Percentiles rank a stretch among this genome's conserved stretches.
These are phyloP conservation scores for Pheosia gnoma DNA, from an alignment of 2,888 invertebrate species.

Conservation along the genomic window DNA sequence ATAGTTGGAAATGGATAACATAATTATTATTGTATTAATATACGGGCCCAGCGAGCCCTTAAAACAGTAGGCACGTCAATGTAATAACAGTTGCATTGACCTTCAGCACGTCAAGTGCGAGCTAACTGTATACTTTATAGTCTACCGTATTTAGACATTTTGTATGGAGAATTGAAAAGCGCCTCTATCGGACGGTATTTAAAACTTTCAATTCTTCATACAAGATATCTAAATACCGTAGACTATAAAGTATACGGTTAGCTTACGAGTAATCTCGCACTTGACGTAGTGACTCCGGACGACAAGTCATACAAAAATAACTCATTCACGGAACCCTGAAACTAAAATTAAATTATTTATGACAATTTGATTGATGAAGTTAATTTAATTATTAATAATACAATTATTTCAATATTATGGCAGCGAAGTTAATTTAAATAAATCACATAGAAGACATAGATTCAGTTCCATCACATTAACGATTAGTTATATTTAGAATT, in stretches of 20 bases:
- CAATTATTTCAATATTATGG: constrained; percentile 43
- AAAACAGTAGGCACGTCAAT: too few relatives aligned
- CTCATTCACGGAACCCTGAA: constrained; percentile 37
- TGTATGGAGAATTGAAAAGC: too few relatives aligned
- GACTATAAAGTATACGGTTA: background rate
- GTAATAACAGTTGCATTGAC: too few relatives aligned
- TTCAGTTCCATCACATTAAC: constrained; percentile 58
- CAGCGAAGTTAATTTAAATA: constrained; percentile 58
- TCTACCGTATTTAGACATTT: too few relatives aligned
- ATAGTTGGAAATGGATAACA: constrained; percentile 11
- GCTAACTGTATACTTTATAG: too few relatives aligned
- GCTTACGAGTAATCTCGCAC: constrained; percentile 15
- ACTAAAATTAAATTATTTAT: background rate
- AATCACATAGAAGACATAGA: constrained; percentile 59
- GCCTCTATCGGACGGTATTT: too few relatives aligned
- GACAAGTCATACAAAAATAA: constrained; percentile 24
- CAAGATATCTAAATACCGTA: too few relatives aligned
- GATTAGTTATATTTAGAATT: constrained; percentile 44
- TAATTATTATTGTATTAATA: too few relatives aligned
- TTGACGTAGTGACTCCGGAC: constrained; percentile 36
- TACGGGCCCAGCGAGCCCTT: too few relatives aligned
- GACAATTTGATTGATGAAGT: background rate
- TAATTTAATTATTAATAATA: constrained; percentile 5
- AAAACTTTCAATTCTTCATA: too few relatives aligned
- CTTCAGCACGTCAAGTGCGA: too few relatives aligned